Percentiles rank a stretch among this genome's conserved stretches.
These are phyloP conservation scores for Lophura nycthemera DNA, from an alignment of 2,113 vertebrate species.

Conservation along the genomic window DNA sequence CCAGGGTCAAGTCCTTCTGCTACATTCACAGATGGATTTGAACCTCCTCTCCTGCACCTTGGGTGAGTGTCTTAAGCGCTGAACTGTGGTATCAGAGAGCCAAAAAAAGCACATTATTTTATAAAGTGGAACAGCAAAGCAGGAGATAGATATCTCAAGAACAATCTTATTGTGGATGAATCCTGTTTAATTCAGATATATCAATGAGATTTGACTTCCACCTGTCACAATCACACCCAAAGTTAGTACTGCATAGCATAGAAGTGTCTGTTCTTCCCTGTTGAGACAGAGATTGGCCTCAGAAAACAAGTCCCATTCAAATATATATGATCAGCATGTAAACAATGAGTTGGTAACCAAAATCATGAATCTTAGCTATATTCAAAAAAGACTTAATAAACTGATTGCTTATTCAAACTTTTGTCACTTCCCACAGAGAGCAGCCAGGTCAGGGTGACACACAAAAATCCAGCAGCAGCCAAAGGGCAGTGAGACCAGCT, in stretches of 20 bases:
- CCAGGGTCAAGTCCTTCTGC: background rate
- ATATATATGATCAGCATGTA: background rate
- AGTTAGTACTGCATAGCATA: background rate
- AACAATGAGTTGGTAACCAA: background rate
- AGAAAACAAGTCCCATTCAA: background rate
- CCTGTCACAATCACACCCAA: background rate
- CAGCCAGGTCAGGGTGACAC: background rate
- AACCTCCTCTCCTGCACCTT: background rate
- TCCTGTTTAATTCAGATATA: background rate
- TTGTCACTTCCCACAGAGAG: conserved; percentile 3
- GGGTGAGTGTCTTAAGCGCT: background rate
- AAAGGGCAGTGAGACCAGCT: conserved; percentile 16
- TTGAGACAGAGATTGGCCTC: background rate
- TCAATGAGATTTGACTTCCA: background rate
- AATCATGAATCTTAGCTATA: background rate
- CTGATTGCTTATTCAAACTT: background rate
- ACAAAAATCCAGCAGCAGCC: conserved; percentile 1
- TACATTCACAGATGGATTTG: background rate
- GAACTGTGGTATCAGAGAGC: background rate
- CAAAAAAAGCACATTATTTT: background rate
- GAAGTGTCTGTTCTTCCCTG: background rate
- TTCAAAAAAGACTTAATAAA: conserved; percentile 24
- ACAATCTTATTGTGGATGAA: background rate
- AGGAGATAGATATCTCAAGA: background rate
- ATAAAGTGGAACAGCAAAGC: background rate